Evolutionary conservation across 2,888 invertebrate genomes (phyloP), one percentile per base, ranked within the genome.

Genomic region (Macrosoma leucophasiata): DNA sequence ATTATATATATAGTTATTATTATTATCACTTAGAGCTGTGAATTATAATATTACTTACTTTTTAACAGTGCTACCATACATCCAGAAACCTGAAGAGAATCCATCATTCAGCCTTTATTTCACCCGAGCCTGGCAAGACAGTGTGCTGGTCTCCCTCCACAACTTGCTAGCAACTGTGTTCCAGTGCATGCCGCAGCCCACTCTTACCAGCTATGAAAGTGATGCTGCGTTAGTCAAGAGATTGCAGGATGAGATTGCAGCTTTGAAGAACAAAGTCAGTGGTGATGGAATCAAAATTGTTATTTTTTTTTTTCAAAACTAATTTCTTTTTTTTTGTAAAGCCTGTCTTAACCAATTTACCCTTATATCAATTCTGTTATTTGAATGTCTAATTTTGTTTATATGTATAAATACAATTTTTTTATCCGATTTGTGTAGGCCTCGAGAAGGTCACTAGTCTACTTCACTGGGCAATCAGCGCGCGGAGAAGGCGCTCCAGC

Each of bases 81-180:
- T 96, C 29, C 92, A 92, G 64, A 95, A 92, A 67, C 95, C 97
- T 0, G 96, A 97, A 71, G 97, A 97, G 56, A 94, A 94, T 62
- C 90, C 93, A 8, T 87, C 89, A 19, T 98, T 96, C 74, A 89
- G 93, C 9, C 86, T 95, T 32, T 95, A 95, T 74, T 98, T 96
- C 73, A 94, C 93, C 5, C 90, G 93, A 44, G 94, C 94, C 37
- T 98, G 98, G 98, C 96, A 97, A 67, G 98, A 98, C 65, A 96
- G 95, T 14, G 89, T 96, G 53, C 79, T 96, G 33, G 90, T 88
- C 1, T 97, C 97, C 0, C 81, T 98, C 19, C 95, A 97, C 67
- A 98, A 98, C 76, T 93, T 98, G 61, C 82, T 98, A 20, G 93
- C 96, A 8, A 94, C 96, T 0, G 91, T 97, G 41, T 95, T 86